These are phyloP conservation scores for Anisognathus igniventris DNA, from an alignment of 2,797 vertebrate species.

Conservation along the genomic window DNA sequence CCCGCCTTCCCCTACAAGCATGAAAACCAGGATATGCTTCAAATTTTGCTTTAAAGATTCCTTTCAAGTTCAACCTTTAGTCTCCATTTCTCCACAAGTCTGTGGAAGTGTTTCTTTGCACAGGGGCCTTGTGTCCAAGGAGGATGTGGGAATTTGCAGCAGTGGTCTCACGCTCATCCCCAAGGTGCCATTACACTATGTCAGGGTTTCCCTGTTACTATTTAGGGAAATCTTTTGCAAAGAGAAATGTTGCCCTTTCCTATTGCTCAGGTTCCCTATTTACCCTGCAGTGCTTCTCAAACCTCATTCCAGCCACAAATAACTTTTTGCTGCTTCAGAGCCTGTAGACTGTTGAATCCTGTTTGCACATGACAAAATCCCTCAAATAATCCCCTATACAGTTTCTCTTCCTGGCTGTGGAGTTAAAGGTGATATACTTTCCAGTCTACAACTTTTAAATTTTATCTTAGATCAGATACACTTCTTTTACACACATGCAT, in stretches of 20 bases:
- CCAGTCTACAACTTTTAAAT: not conserved
- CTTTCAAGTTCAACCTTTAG: not conserved
- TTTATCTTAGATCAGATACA: not conserved
- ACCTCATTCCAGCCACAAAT: not conserved
- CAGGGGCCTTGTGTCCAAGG: rapidly evolving
- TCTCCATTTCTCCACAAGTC: not conserved
- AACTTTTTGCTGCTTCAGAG: not conserved
- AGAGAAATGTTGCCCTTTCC: not conserved
- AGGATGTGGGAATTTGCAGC: not conserved
- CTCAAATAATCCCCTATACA: not conserved
- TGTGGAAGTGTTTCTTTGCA: not conserved
- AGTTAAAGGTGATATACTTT: not conserved
- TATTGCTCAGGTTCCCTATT: not conserved
- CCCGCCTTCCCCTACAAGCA: not conserved
- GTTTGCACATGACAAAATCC: not conserved
- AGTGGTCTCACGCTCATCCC: not conserved
- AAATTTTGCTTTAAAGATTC: not conserved
- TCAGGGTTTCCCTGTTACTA: not conserved
- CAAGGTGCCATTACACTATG: not conserved
- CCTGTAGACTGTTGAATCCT: not conserved
- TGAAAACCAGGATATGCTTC: not conserved
- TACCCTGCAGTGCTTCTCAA: not conserved
- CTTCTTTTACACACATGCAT: not conserved
- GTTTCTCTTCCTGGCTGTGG: not conserved
- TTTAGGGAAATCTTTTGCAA: not conserved